phyloP scores from a whole-genome alignment of 2,113 vertebrate species.

The Mionectes macconnelli region DNA sequence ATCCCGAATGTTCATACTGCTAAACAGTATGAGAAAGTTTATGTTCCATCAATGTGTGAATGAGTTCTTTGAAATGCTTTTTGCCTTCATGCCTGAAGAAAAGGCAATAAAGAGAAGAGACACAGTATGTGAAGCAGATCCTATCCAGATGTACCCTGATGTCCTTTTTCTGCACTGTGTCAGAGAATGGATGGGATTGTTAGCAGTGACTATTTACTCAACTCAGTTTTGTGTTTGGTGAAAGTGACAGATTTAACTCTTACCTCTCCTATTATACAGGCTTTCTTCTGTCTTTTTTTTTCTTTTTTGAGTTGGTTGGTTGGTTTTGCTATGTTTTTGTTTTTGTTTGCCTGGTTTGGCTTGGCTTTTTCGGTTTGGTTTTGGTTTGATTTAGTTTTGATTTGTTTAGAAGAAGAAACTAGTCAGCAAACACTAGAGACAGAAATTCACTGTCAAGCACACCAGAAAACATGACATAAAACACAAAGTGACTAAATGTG shows the following conservation, averaged over 20 bases:
- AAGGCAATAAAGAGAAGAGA: background rate
- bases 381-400: background rate
- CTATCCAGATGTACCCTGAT: background rate
- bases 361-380: background rate
- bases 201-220: background rate
- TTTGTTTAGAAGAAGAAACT: background rate
- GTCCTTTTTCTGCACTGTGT: background rate
- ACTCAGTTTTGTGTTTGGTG: background rate
- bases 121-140: background rate
- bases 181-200: background rate
- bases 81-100: slow-evolving; percentile 32
- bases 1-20: background rate
- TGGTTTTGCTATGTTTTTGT: background rate
- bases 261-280: background rate
- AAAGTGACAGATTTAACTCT: background rate
- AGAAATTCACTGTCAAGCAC: background rate
- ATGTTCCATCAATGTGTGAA: slow-evolving; percentile 46
- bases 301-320: too few relatives aligned
- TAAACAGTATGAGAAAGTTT: slow-evolving; percentile 29
- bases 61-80: slow-evolving; percentile 24
- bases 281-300: too few relatives aligned
- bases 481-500: background rate
- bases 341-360: background rate
- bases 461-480: background rate
- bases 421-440: background rate